Evolutionary conservation across 2,113 vertebrate species (phyloP), one percentile per base, ranked within the genome.

Genomic region (Cyrtonyx montezumae): DNA sequence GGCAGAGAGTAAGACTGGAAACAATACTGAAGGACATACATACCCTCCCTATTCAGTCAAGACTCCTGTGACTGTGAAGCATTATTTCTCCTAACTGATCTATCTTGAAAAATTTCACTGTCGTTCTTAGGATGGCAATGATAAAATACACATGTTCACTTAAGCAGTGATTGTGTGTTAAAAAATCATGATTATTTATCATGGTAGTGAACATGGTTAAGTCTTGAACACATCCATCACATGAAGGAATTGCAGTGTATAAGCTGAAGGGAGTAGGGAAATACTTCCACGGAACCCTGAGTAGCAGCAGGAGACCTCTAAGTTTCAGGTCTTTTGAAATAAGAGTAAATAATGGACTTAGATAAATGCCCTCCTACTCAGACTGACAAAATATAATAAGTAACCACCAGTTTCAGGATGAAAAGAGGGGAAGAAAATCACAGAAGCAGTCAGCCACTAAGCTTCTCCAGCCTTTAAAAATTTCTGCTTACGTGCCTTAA

Each of bases 271-370:
- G 2, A 75, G 15, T 6, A 2, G 62, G 10, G 4, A 69, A 91
- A 85, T 73, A 80, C 13, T 81, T 84, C 55, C 49, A 8, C 75
- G 61, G 70, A 67, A 62, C 5, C 11, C 51, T 61, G 48, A 76
- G 56, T 7, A 85, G 36, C 67, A 93, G 43, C 43, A 88, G 32
- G 15, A 91, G 55, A 84, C 65, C 45, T 79, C n/a, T 66, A 65
- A 65, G 32, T 48, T 81, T 69, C 34, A 86, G 53, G 4, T 87
- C 59, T 65, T 17, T 25, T 62, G 69, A 18, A 74, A 81, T 79
- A 91, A 51, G 2, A 13, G 21, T 43, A 74, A 90, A 93, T 83
- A 94, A 85, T 70, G 28, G 73, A 68, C 67, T 88, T 82, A 79
- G 46, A 68, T 73, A 94, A 89, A 92, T 76, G 37, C 9, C 42